Percentiles rank a stretch among this genome's conserved stretches.
phyloP scores from a whole-genome alignment of 2,888 invertebrate species.

The Lycocerus yunnanus region DNA sequence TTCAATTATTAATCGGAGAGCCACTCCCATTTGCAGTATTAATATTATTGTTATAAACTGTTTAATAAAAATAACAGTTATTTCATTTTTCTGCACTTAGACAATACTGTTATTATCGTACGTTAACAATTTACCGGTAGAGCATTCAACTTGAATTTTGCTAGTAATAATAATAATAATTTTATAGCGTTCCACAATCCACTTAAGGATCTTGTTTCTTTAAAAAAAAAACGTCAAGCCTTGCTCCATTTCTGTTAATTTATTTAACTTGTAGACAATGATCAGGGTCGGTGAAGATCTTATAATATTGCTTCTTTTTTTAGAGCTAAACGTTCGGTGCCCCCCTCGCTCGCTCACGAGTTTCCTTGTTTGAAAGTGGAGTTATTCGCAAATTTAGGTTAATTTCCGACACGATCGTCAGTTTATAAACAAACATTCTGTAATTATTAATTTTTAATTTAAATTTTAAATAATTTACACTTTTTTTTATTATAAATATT shows the following conservation, averaged over 20 bases:
- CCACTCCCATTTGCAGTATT: neutral
- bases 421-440: neutral
- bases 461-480: neutral
- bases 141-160: neutral
- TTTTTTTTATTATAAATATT: neutral
- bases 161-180: too few relatives aligned
- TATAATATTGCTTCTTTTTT: neutral
- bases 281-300: neutral
- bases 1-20: constrained; percentile 6
- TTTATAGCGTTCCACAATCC: neutral
- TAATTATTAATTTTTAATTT: neutral
- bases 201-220: neutral
- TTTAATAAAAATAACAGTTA: neutral
- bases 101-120: neutral
- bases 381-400: neutral
- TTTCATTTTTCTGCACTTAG: neutral
- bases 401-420: neutral
- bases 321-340: neutral
- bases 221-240: neutral
- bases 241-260: neutral
- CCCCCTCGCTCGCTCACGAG: neutral
- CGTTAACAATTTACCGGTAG: neutral
- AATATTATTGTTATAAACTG: neutral
- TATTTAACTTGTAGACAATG: neutral
- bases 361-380: neutral